Base-by-base conservation (phyloP, 2,888 invertebrate species). In the Lepidochrysops patricia region DNA sequence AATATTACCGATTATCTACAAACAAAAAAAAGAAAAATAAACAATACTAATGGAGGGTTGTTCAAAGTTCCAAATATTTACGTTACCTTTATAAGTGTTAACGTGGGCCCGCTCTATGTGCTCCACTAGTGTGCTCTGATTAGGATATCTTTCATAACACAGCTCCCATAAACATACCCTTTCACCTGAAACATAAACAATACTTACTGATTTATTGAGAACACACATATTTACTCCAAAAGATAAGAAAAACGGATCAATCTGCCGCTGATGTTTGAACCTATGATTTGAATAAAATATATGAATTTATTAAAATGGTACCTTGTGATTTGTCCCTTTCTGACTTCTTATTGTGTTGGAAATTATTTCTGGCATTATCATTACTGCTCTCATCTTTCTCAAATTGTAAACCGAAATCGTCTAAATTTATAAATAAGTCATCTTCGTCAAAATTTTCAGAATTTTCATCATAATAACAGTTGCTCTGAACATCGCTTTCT, bases 81-180 rank as follows among this genome's bases (percentile, higher is more conserved):
- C 15, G 34, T 68, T 75, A 91, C 91, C 92, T 90, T 92, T 94
- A 79, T 91, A 95, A 71, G 94, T 91, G 76, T 98, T 97, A 37
- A 98, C 96, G 78, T 98, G 98, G 49, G 92, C 91, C 72, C 94
- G 94, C 73, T 96, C 96, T 57, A 96, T 96, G 70, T 96, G 96
- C 61, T 93, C 92, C 1, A 96, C 96, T 63, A 98, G 89, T 5
- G 93, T 91, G 58, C 90, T 93, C 76, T 97, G 97, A 67, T 93
- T 93, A 2, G 93, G 91, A 81, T 96, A 97, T 68, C 92, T 91
- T 71, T 93, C 92, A 68, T 93, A 94, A 77, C 98, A 98, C 62
- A 94, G 93, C 63, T 94, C 93, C 98, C 98, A 98, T 68, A 93
- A 92, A 77, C 98, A 98, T 15, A 78, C 71, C 68, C 83, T 74